Conservation (phyloP, 2,797 vertebrate genomes). For the Acanthopagrus latus region DNA sequence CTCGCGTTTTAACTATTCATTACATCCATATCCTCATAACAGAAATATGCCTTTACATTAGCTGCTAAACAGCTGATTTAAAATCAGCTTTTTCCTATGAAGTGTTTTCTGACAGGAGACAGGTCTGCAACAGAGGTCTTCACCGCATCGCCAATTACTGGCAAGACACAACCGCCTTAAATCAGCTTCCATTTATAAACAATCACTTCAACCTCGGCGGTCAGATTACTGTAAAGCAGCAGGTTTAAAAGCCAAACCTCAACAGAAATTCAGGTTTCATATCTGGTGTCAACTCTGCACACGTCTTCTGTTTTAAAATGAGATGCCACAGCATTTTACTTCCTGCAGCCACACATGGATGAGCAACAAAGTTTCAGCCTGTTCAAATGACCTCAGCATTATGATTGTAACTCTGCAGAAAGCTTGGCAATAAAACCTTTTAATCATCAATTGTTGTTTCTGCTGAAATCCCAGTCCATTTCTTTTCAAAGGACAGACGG, state of each 20-base stretch:
- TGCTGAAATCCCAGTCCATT: conserved; percentile 75
- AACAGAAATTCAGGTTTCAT: conserved; percentile 65
- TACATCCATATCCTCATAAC: conserved; percentile 43
- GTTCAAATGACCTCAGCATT: conserved; percentile 79
- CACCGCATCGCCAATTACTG: conserved; percentile 82
- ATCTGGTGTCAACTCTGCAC: conserved; percentile 66
- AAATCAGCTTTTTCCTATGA: conserved; percentile 86
- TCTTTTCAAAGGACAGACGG: conserved; percentile 69
- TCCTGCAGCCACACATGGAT: conserved; percentile 57
- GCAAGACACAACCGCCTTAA: conserved; percentile 79
- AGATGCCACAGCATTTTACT: conserved; percentile 74
- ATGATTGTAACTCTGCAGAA: conserved; percentile 74
- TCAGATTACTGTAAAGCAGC: conserved; percentile 75
- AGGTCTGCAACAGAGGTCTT: conserved; percentile 75
- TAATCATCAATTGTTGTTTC: conserved; percentile 83
- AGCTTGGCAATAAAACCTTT: conserved; percentile 77
- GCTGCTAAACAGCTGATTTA: conserved; percentile 88
- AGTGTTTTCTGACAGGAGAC: conserved; percentile 77
- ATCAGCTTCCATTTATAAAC: conserved; percentile 81
- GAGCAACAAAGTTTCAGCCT: conserved; percentile 72
- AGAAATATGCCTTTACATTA: conserved; percentile 85
- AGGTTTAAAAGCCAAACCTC: conserved; percentile 75
- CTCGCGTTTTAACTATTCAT: conserved; percentile 59
- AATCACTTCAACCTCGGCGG: conserved; percentile 73
- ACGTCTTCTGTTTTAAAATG: conserved; percentile 68